Base-by-base conservation (phyloP, 2,888 invertebrate species). In the Pteria penguin region DNA sequence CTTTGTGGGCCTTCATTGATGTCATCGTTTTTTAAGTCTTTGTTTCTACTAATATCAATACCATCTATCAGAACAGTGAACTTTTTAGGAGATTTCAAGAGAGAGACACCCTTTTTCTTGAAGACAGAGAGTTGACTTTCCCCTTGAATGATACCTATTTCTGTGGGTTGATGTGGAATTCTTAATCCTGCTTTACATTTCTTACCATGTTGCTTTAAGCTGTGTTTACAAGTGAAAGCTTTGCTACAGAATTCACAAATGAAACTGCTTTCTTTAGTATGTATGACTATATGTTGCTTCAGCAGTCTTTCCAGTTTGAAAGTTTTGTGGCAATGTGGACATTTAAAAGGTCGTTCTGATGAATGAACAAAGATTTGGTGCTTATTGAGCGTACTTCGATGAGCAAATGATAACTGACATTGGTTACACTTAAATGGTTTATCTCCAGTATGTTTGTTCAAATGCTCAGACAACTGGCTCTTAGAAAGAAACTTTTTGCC, bases 391-490 rank as follows among this genome's bases (percentile, higher is more conserved):
- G 86, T 83, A 61, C 82, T 84, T 18, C 81, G 78, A 78, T 84
- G 86, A 54, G 84, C 82, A 76, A 88, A 88, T 0, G 75, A 45
- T 62, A 81, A 80, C 14, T 71, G 75, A 72, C 88, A 88, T n/a
- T 75, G 45, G 26, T 82, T 78, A 76, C 88, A 88, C 11, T 69
- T 67, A 61, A 86, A 85, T 0, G 88, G 88, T 36, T 81, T 81
- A 5, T 80, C 82, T 11, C 87, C 87, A n/a, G 87, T 87, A 65
- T 87, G 88, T 45, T 85, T 87, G 71, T 88, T 88, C 18, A 86
- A 66, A 75, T 88, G 88, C 67, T 88, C 86, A 4, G 74, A 61
- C 29, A 80, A 84, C 27, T 84, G 84, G 14, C 83, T 72, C 54
- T 84, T 86, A 70, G 78, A 78, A 33, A 79, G 75, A 65, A 82